Percentiles rank a stretch among this genome's conserved stretches.
phyloP scores from a whole-genome alignment of 2,113 vertebrate genomes.

The Pagrus major region DNA sequence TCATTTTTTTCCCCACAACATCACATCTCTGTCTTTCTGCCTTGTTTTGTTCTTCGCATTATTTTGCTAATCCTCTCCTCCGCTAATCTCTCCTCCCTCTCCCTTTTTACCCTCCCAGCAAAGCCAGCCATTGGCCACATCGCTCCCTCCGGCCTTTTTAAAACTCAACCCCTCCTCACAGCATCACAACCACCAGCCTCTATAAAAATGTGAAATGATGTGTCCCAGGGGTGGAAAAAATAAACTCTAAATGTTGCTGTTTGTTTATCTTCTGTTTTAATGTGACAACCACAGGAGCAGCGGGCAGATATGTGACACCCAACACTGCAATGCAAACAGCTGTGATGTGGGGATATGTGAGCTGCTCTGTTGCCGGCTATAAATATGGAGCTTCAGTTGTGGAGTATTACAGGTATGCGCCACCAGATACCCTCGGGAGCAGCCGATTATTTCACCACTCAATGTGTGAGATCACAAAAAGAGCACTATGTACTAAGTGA shows the following conservation, averaged over 20 bases:
- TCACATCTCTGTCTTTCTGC: slow-evolving; percentile 21
- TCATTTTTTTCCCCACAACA: slow-evolving; percentile 11
- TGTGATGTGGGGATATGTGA: slow-evolving; percentile 75
- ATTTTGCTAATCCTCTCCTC: slow-evolving; percentile 69
- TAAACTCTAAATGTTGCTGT: slow-evolving; percentile 67
- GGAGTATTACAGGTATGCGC: slow-evolving; percentile 74
- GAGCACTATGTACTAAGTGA: slow-evolving; percentile 24
- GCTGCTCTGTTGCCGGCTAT: slow-evolving; percentile 69
- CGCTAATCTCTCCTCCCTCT: slow-evolving; percentile 68
- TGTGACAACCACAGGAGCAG: slow-evolving; percentile 78
- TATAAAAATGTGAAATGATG: slow-evolving; percentile 69
- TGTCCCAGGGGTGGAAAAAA: slow-evolving; percentile 64
- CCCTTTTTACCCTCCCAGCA: slow-evolving; percentile 43
- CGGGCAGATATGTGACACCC: slow-evolving; percentile 76
- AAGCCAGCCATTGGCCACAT: slow-evolving; percentile 72
- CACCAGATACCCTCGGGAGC: slow-evolving; percentile 66
- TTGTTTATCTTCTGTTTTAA: slow-evolving; percentile 81
- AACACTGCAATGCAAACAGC: slow-evolving; percentile 79
- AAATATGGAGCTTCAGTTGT: slow-evolving; percentile 74
- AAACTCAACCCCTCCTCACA: slow-evolving; percentile 59
- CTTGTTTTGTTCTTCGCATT: slow-evolving; percentile 58
- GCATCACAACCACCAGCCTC: slow-evolving; percentile 50
- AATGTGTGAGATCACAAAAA: slow-evolving; percentile 49
- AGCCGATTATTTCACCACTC: slow-evolving; percentile 65
- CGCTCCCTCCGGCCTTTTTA: slow-evolving; percentile 69